Conservation (phyloP, 2,797 vertebrate species). For the Echiichthys vipera region DNA sequence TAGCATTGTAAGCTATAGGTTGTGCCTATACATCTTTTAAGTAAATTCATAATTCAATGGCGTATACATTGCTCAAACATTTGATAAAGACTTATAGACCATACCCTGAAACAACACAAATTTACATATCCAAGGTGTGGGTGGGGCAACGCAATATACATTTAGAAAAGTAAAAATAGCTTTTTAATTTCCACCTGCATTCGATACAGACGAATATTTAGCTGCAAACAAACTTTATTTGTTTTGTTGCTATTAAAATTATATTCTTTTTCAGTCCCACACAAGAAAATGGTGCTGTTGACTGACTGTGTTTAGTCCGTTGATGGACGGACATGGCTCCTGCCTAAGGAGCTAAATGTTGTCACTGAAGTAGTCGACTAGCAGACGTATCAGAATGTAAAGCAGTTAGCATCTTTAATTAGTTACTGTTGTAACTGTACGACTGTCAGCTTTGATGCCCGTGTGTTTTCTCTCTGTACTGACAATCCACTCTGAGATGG, state of each 20-base stretch:
- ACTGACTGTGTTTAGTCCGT: background rate
- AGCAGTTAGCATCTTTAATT: too few species aligned
- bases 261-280: background rate
- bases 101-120: background rate
- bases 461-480: too few species aligned
- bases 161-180: too few species aligned
- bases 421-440: too few species aligned
- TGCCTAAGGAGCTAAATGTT: too few species aligned
- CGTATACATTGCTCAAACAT: slow-evolving; percentile 34
- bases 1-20: slow-evolving; percentile 19
- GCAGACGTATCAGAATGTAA: too few species aligned
- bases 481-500: too few species aligned
- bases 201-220: too few species aligned
- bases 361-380: too few species aligned
- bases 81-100: background rate
- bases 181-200: background rate
- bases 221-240: too few species aligned
- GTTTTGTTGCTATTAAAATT: background rate
- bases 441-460: too few species aligned
- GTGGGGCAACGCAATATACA: background rate
- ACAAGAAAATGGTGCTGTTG: background rate
- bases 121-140: background rate
- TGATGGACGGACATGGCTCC: too few species aligned
- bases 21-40: slow-evolving; percentile 6
- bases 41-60: background rate